Evolutionary conservation across 2,888 invertebrate genomes (phyloP).

Genomic region (Heliconius ismenius): DNA sequence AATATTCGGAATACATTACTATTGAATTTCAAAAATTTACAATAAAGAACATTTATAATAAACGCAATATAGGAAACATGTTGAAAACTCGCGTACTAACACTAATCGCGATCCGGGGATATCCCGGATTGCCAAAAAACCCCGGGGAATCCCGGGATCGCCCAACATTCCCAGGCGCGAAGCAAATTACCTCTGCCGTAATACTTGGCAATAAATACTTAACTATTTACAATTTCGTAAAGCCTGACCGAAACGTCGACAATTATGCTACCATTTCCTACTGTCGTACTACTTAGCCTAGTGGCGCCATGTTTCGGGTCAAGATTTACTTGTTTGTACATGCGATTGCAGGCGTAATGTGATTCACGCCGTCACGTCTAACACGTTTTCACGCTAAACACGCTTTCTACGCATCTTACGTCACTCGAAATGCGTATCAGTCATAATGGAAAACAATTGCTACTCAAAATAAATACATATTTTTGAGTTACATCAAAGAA

Average conservation of each 20-base stretch:
- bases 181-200: slow-evolving; percentile 66
- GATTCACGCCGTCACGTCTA: slow-evolving; percentile 67
- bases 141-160: slow-evolving; percentile 26
- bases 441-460: slow-evolving; percentile 34
- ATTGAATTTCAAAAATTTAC: slow-evolving; percentile 77
- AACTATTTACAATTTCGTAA: slow-evolving; percentile 67
- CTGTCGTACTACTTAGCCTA: slow-evolving; percentile 40
- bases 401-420: slow-evolving; percentile 6
- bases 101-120: slow-evolving; percentile 47
- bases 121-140: slow-evolving; percentile 12
- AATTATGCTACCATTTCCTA: slow-evolving; percentile 48
- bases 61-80: slow-evolving; percentile 81
- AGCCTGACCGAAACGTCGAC: slow-evolving; percentile 45
- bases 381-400: slow-evolving; percentile 35
- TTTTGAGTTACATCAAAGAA: slow-evolving; percentile 36
- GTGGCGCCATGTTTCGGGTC: slow-evolving; percentile 37
- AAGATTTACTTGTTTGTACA: slow-evolving; percentile 43
- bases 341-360: slow-evolving; percentile 65
- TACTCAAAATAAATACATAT: slow-evolving; percentile 33
- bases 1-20: slow-evolving; percentile 71
- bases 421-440: slow-evolving; percentile 35
- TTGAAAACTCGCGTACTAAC: slow-evolving; percentile 61
- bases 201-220: slow-evolving; percentile 75
- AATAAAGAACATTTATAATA: slow-evolving; percentile 81
- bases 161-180: slow-evolving; percentile 64